Percentiles rank a stretch among this genome's conserved stretches.
phyloP scores from a whole-genome alignment of 2,797 vertebrate genomes.

The Liasis olivaceus region DNA sequence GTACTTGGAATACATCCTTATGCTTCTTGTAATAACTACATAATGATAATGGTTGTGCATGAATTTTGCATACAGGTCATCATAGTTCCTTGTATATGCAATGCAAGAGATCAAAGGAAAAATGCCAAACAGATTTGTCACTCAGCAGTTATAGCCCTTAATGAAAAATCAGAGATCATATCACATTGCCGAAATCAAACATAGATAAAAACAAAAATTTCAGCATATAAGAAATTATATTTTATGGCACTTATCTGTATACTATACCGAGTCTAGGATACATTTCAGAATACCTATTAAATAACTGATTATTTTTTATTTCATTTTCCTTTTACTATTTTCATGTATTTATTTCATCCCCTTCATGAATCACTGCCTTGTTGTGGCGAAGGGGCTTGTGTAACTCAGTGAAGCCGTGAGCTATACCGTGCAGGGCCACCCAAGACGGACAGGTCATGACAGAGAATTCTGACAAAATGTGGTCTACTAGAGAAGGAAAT shows the following conservation, averaged over 20 bases:
- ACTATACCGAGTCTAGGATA: not conserved
- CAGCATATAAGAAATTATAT: not conserved
- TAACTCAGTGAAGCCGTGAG: too few relatives aligned
- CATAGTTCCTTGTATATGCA: not conserved
- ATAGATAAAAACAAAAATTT: not conserved
- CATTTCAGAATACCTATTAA: not conserved
- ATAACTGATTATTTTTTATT: conserved; percentile 5
- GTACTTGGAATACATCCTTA: not conserved
- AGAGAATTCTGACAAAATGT: too few relatives aligned
- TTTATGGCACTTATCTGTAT: not conserved
- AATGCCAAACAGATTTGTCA: not conserved
- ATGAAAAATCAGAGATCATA: not conserved
- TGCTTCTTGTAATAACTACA: not conserved
- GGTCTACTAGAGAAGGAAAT: too few relatives aligned
- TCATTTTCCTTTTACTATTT: not conserved
- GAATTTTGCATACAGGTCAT: not conserved
- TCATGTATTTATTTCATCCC: not conserved
- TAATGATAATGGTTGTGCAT: not conserved
- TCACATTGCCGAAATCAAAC: not conserved
- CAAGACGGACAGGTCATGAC: too few relatives aligned
- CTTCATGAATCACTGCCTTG: too few relatives aligned
- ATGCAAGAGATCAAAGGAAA: not conserved
- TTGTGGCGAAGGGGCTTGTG: too few relatives aligned
- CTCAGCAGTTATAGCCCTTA: conserved; percentile 16
- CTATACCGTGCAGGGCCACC: too few relatives aligned